Conservation (phyloP, 2,113 vertebrate genomes). For the Uria aalge region DNA sequence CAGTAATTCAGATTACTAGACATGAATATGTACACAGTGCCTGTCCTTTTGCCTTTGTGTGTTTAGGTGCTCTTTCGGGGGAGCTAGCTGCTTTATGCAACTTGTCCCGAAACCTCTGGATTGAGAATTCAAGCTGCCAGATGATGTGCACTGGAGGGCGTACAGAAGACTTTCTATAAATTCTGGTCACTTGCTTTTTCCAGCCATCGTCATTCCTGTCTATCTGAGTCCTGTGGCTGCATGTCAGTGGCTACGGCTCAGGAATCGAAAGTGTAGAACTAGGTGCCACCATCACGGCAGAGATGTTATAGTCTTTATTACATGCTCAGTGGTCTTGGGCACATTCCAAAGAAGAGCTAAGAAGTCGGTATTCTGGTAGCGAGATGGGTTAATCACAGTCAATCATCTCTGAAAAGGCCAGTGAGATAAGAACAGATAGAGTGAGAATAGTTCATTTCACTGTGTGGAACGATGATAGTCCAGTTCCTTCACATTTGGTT, state of each 20-base stretch:
- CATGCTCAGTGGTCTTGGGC: neutral
- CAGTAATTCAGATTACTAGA: neutral
- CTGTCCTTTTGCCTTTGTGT: neutral
- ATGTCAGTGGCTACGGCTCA: neutral
- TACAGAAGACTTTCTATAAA: neutral
- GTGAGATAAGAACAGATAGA: neutral
- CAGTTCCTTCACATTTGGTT: neutral
- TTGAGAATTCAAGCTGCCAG: neutral
- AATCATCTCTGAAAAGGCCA: neutral
- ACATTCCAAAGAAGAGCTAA: neutral
- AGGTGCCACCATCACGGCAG: neutral
- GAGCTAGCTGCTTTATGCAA: neutral
- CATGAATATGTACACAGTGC: neutral
- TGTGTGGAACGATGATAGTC: neutral
- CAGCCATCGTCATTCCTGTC: neutral
- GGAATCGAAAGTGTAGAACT: neutral
- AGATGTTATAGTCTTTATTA: neutral
- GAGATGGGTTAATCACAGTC: neutral
- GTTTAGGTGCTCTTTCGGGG: neutral
- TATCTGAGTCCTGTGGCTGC: neutral
- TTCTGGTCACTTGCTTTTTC: neutral
- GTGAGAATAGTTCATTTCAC: neutral
- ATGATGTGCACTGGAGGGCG: neutral
- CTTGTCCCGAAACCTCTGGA: neutral
- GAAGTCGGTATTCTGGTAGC: neutral